Evolutionary conservation across 35 echinoderm and acorn worm species (phyloP).

Genomic region (Ophiothrix spiculata): DNA sequence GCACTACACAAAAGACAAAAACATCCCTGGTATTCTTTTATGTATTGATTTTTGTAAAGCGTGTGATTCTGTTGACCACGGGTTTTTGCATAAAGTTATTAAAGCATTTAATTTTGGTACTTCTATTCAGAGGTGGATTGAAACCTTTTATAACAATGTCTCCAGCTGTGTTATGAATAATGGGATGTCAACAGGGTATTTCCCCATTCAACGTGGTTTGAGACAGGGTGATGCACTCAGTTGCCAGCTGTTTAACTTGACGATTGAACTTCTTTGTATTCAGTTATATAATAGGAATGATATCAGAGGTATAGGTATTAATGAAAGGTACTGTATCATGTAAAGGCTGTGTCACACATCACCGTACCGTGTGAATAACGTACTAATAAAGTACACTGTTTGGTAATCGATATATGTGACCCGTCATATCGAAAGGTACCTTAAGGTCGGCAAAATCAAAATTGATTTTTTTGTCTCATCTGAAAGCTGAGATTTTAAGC

Average conservation of each 20-base stretch:
- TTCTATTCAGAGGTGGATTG: neutral
- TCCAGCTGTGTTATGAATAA: neutral
- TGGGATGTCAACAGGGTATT: slow-evolving; percentile 2
- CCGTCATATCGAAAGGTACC: too few species aligned
- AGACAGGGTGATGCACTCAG: neutral
- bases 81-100: neutral
- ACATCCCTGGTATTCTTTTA: neutral
- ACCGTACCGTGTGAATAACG: too few species aligned
- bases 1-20: neutral
- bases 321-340: too few species aligned
- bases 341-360: too few species aligned
- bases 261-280: neutral
- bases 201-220: neutral
- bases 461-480: too few species aligned
- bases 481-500: too few species aligned
- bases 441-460: too few species aligned
- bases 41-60: too few species aligned
- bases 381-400: too few species aligned
- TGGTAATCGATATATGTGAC: too few species aligned
- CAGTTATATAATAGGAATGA: neutral
- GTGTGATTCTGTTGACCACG: neutral
- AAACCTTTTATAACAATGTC: neutral
- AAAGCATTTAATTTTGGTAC: slow-evolving; percentile 5
- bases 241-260: neutral
- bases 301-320: neutral